These are phyloP conservation scores for Lycia hirtaria DNA, from an alignment of 2,888 invertebrate species.

Conservation along the genomic window DNA sequence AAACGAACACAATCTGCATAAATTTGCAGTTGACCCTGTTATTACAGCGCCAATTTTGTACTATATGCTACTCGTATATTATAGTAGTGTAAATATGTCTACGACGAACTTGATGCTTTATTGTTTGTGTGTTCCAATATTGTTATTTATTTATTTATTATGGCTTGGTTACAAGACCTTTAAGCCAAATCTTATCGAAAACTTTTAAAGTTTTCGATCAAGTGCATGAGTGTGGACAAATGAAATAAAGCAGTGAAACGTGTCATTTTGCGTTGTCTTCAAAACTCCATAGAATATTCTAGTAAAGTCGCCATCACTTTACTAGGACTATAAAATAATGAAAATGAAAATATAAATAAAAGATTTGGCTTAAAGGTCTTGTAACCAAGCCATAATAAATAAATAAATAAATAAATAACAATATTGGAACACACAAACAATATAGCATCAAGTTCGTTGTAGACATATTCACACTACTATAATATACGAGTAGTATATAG, in stretches of 20 bases:
- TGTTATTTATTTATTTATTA: too few relatives aligned
- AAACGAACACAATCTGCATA: conserved; percentile 76
- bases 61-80: conserved; percentile 5
- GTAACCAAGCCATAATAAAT: too few relatives aligned
- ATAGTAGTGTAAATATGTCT: conserved; percentile 38
- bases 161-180: too few relatives aligned
- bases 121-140: conserved; percentile 50
- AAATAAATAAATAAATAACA: too few relatives aligned
- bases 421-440: conserved; percentile 49
- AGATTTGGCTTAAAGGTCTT: conserved; percentile 45
- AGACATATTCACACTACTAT: conserved; percentile 37
- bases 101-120: conserved; percentile 57
- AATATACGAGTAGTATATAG: conserved; percentile 6
- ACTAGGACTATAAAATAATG: too few relatives aligned
- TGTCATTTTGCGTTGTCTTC: too few relatives aligned
- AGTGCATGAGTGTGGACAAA: too few relatives aligned
- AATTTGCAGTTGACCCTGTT: conserved; percentile 77
- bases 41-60: conserved; percentile 61
- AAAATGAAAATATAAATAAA: not conserved
- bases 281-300: too few relatives aligned
- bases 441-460: conserved; percentile 57
- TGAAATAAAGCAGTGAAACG: too few relatives aligned
- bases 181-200: too few relatives aligned
- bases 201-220: too few relatives aligned
- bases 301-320: too few relatives aligned